Base-by-base conservation (phyloP, 2,888 invertebrate species). In the Hirtodrosophila trivittata region DNA sequence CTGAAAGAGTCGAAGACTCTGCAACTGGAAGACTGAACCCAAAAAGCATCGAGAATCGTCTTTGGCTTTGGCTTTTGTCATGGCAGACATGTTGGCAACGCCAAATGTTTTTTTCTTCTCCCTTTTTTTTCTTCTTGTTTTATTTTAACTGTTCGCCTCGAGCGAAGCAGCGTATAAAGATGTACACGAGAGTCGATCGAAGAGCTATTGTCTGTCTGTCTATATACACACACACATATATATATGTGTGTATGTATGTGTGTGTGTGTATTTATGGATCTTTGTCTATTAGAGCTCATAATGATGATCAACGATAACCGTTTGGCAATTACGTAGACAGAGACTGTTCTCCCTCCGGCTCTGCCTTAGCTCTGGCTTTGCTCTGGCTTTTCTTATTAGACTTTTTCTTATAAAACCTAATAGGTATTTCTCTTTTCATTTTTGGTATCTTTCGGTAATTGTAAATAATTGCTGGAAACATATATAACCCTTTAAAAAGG, bases 11-110 rank as follows among this genome's bases (percentile, higher is more conserved):
- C 35, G 18, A 16, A 49, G 30, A 42, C 32, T 41, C 25, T 21
- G 6, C 28, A 30, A 7, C 18, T 26, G 45, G 37, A 46, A 54
- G 30, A 28, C 46, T 43, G 46, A 58, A 13, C 57, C 30, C 18
- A 30, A 56, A 14, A 8, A 28, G 39, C 32, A 33, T 42, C 28
- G 39, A 56, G 49, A 65, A 39, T 55, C 32, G 47, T 45, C 54
- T 39, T 51, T 54, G 32, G 33, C 33, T 52, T 41, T 71, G 58
- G 66, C 66, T 86, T 77, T 75, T 81, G 77, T 86, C 85, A 76
- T 77, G 86, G 84, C 84, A 83, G 83, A 83, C 83, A 81, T 77
- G 74, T 81, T 83, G 83, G 83, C 83, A 85, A 81, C 86, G 80
- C 74, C 72, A 83, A 85, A 73, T 75, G 69, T 78, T 85, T 66